Evolutionary conservation across 2,113 vertebrate species (phyloP).

Genomic region (Meles meles): DNA sequence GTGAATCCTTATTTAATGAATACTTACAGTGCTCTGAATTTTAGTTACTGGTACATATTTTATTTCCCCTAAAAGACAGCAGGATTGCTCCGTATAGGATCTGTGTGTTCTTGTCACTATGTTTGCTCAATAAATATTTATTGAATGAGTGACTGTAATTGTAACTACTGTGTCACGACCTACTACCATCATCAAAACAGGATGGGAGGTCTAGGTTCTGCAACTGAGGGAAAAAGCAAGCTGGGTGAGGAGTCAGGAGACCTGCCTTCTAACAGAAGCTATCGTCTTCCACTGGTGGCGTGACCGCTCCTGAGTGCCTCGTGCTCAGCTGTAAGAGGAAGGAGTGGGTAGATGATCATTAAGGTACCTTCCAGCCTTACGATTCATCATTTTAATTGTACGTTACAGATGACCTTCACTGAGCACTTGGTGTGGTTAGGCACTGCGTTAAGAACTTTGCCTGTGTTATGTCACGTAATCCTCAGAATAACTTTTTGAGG

Average conservation of each 20-base stretch:
- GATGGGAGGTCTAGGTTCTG: not conserved
- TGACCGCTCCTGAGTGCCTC: not conserved
- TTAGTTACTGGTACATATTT: not conserved
- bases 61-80: not conserved
- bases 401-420: not conserved
- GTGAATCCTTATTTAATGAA: not conserved
- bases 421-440: not conserved
- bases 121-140: constrained; percentile 2
- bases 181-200: not conserved
- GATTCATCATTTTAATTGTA: not conserved
- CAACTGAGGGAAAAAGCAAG: not conserved
- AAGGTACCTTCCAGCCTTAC: not conserved
- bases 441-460: not conserved
- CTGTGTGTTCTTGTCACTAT: not conserved
- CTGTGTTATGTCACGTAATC: not conserved
- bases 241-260: not conserved
- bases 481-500: not conserved
- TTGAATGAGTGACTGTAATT: not conserved
- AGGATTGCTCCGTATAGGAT: not conserved
- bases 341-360: not conserved
- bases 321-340: not conserved
- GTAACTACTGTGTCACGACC: not conserved
- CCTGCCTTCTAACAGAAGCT: not conserved
- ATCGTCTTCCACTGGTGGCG: no score
- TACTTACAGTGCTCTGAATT: not conserved